These are phyloP conservation scores for Psylliodes chrysocephalus DNA, from an alignment of 2,888 invertebrate genomes.

Conservation along the genomic window DNA sequence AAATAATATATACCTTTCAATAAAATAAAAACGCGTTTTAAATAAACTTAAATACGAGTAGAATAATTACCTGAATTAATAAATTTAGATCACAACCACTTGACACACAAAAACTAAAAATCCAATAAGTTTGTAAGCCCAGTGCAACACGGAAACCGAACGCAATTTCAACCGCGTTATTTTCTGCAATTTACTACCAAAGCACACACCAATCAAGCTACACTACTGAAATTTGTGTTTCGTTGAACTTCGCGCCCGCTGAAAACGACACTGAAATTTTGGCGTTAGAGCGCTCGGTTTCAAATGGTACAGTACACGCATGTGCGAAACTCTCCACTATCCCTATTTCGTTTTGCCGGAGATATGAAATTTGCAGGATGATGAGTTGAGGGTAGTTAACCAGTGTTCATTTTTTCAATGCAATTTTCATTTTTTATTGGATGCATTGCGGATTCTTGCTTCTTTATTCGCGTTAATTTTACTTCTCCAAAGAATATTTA, in stretches of 20 bases:
- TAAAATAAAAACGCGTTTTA: too few relatives aligned
- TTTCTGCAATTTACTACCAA: slow-evolving; percentile 25
- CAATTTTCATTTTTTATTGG: slow-evolving; percentile 14
- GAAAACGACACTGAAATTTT: slow-evolving; percentile 58
- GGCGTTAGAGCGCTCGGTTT: slow-evolving; percentile 46
- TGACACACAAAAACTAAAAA: slow-evolving; percentile 4
- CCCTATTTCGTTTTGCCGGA: slow-evolving; percentile 34
- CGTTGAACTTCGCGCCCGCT: slow-evolving; percentile 52
- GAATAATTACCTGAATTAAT: not conserved
- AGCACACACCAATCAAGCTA: slow-evolving; percentile 33
- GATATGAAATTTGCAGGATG: slow-evolving; percentile 32
- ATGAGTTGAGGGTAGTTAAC: slow-evolving; percentile 9
- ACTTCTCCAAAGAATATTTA: not conserved
- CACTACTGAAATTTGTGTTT: slow-evolving; percentile 38
- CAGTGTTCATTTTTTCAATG: slow-evolving; percentile 7
- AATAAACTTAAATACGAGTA: too few relatives aligned
- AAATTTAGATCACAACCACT: slow-evolving; percentile 2
- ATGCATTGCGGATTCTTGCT: slow-evolving; percentile 8
- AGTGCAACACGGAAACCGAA: not conserved
- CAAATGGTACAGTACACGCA: slow-evolving; percentile 22
- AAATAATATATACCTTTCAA: too few relatives aligned
- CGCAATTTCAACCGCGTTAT: slow-evolving; percentile 17
- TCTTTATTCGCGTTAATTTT: not conserved
- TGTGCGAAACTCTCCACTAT: slow-evolving; percentile 19
- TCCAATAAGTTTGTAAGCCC: slow-evolving; percentile 8